Conservation (phyloP, 2,113 vertebrate species). For the Cygnus atratus region DNA sequence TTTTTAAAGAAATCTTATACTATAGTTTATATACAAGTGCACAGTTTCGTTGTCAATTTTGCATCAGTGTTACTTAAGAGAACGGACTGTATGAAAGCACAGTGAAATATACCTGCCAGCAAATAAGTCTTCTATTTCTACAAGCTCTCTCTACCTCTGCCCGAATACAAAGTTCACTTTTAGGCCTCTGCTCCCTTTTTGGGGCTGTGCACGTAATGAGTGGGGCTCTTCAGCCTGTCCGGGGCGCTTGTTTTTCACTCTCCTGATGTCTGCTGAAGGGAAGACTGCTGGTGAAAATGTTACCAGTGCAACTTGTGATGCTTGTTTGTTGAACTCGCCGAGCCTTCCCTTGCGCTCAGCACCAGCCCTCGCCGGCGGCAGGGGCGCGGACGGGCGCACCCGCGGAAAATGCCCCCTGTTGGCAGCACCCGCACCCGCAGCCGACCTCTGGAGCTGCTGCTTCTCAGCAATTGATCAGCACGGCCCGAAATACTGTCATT, state of each 20-base stretch:
- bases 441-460: conserved; percentile 30
- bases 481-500: background rate
- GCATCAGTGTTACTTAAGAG: background rate
- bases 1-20: background rate
- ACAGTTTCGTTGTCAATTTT: background rate
- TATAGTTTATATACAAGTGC: background rate
- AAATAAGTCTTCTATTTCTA: background rate
- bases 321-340: background rate
- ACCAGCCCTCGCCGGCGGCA: no score
- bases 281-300: background rate
- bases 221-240: background rate
- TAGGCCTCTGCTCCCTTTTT: background rate
- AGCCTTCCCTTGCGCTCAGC: no score
- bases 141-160: background rate
- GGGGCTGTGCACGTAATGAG: background rate
- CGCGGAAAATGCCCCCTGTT: conserved; percentile 6
- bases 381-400: background rate
- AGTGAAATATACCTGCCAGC: background rate
- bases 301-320: background rate
- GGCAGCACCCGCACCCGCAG: conserved; percentile 21
- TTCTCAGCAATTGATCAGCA: conserved; percentile 29
- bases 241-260: background rate
- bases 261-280: background rate
- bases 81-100: background rate
- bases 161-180: background rate